Evolutionary conservation across 2,888 invertebrate genomes (phyloP).

Genomic region (Megamerina dolium): DNA sequence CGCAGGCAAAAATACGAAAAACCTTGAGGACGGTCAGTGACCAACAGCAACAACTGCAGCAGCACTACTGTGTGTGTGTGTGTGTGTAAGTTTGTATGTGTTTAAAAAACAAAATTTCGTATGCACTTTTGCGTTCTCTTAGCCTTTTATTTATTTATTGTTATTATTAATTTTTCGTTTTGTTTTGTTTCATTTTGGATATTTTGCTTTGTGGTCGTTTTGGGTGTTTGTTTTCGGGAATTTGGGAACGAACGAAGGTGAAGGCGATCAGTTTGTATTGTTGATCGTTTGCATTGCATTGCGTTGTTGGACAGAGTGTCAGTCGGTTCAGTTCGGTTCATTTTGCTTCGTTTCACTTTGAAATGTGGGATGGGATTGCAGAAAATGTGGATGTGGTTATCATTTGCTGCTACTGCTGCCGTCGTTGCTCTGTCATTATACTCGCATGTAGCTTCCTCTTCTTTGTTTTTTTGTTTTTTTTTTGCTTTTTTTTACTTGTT

Average conservation of each 20-base stretch:
- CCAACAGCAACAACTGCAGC: constrained; percentile 36
- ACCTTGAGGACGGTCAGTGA: constrained; percentile 48
- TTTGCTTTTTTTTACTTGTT: too few relatives aligned
- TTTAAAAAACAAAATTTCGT: too few relatives aligned
- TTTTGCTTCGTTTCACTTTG: neutral
- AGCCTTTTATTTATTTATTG: constrained; percentile 31
- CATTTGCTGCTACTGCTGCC: constrained; percentile 24
- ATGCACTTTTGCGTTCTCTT: constrained; percentile 19
- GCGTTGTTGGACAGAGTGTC: constrained; percentile 24
- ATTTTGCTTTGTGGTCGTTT: constrained; percentile 18
- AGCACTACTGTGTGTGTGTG: constrained; percentile 25
- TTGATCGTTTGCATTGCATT: constrained; percentile 27
- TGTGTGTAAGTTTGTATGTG: constrained; percentile 9
- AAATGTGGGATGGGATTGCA: neutral
- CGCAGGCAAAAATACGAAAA: constrained; percentile 43
- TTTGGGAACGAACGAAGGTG: constrained; percentile 34
- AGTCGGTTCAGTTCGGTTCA: neutral
- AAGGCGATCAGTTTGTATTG: constrained; percentile 26
- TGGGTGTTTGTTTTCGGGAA: constrained; percentile 26
- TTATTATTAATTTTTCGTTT: constrained; percentile 29
- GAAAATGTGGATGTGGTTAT: constrained; percentile 6
- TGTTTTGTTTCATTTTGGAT: constrained; percentile 20
- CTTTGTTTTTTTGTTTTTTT: too few relatives aligned
- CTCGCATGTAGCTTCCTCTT: neutral
- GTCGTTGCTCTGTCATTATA: constrained; percentile 20